phyloP scores from a whole-genome alignment of 2,113 vertebrate species.

The Rhea pennata region DNA sequence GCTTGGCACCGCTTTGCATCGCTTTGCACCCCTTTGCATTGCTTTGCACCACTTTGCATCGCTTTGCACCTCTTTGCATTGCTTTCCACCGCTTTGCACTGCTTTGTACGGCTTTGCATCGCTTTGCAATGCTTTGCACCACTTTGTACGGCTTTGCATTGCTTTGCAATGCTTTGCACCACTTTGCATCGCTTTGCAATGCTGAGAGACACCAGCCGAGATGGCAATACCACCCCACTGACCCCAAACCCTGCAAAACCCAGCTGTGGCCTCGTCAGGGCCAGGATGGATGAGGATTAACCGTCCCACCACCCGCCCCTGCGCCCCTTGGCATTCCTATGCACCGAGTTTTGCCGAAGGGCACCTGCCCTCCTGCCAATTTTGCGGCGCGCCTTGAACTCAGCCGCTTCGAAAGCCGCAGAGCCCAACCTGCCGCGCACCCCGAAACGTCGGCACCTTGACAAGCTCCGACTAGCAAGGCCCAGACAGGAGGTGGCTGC shows the following conservation, averaged over 20 bases:
- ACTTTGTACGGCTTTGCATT: too few species aligned
- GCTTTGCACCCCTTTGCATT: not conserved
- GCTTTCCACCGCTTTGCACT: not conserved
- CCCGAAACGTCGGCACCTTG: not conserved
- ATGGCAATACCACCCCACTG: too few species aligned
- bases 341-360: accelerated
- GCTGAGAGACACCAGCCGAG: too few species aligned
- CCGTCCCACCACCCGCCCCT: too few species aligned
- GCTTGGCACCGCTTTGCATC: too few species aligned
- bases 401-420: not conserved
- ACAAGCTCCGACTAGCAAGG: not conserved
- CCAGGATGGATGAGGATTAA: too few species aligned
- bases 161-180: too few species aligned
- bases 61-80: too few species aligned
- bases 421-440: not conserved
- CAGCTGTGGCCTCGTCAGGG: not conserved
- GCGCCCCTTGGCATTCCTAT: not conserved
- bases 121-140: too few species aligned
- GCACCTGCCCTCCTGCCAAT: accelerated
- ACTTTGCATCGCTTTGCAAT: too few species aligned
- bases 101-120: too few species aligned
- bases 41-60: too few species aligned
- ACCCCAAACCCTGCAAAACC: not conserved
- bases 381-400: not conserved
- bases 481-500: not conserved